Evolutionary conservation across 2,888 invertebrate species (phyloP).

Genomic region (Alcis repandata): DNA sequence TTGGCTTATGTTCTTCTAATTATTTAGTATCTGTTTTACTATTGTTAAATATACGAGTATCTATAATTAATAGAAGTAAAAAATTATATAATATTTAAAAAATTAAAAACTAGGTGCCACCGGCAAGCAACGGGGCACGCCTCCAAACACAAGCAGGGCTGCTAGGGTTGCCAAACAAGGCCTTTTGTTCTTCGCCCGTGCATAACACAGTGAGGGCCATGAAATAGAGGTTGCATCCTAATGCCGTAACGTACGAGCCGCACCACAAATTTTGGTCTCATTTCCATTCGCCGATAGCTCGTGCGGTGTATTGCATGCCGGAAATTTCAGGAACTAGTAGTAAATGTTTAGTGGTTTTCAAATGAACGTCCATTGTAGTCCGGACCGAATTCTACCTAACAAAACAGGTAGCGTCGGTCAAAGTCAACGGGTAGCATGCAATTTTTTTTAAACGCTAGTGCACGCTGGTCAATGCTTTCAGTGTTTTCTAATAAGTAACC

Average conservation of each 20-base stretch:
- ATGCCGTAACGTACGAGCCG: conserved; percentile 16
- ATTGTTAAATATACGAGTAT: too few species aligned
- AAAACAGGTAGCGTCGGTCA: not conserved
- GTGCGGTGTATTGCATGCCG: conserved; percentile 23
- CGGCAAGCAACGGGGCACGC: too few species aligned
- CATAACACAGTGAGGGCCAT: not conserved
- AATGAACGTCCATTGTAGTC: conserved; percentile 21
- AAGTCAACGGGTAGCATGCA: not conserved
- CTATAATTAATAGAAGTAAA: too few species aligned
- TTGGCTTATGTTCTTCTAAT: too few species aligned
- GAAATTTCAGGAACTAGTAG: conserved; percentile 22
- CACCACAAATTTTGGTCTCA: conserved; percentile 31
- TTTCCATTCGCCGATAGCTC: conserved; percentile 31
- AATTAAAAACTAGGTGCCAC: too few species aligned
- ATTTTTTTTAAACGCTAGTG: too few species aligned
- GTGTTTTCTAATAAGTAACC: too few species aligned
- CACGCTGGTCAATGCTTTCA: too few species aligned
- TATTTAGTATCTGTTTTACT: too few species aligned
- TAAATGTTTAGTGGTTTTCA: conserved; percentile 29
- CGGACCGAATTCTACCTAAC: not conserved
- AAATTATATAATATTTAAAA: too few species aligned
- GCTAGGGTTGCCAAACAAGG: not conserved
- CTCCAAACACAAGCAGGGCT: too few species aligned
- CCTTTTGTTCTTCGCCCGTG: conserved; percentile 1
- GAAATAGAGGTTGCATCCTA: conserved; percentile 24